phyloP scores from a whole-genome alignment of 2,888 invertebrate species.

The Urechis unicinctus region DNA sequence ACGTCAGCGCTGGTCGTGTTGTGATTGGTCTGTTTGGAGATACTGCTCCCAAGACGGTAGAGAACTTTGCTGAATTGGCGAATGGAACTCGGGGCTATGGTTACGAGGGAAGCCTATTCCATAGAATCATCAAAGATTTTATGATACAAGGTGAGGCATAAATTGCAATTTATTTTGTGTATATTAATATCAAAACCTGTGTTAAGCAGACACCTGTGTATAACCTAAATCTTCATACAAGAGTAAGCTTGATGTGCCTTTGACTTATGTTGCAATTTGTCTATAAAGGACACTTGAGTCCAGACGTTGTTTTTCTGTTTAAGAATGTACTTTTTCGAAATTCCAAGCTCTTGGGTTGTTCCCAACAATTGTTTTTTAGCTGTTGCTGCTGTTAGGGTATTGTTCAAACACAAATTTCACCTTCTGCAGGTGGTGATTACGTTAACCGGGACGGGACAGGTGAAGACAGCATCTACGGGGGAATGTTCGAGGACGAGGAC shows the following conservation, averaged over 20 bases:
- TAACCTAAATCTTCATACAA: too few species aligned
- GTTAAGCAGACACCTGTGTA: too few species aligned
- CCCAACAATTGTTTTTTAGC: too few species aligned
- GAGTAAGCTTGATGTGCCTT: too few species aligned
- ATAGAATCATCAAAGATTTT: constrained; percentile 79
- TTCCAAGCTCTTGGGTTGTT: too few species aligned
- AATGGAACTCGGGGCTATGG: constrained; percentile 43
- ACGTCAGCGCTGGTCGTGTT: constrained; percentile 67
- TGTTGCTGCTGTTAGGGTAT: too few species aligned
- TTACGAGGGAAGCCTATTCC: constrained; percentile 74
- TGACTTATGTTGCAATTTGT: too few species aligned
- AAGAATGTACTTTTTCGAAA: too few species aligned
- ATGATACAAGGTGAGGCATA: constrained; percentile 74
- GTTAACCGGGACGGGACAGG: constrained; percentile 75
- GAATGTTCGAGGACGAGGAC: constrained; percentile 80
- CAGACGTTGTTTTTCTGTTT: too few species aligned
- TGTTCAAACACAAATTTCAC: too few species aligned
- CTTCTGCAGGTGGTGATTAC: constrained; percentile 84
- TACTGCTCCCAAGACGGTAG: constrained; percentile 74
- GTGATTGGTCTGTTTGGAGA: constrained; percentile 85
- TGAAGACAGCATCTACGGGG: constrained; percentile 76
- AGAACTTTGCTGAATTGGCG: constrained; percentile 79
- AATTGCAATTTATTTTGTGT: not conserved
- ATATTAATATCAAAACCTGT: too few species aligned
- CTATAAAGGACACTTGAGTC: too few species aligned